A percentile compares a stretch with the other conserved stretches of the same genome.
Conservation (phyloP, 2,797 vertebrate genomes). For the Sebastes matsubarae region DNA sequence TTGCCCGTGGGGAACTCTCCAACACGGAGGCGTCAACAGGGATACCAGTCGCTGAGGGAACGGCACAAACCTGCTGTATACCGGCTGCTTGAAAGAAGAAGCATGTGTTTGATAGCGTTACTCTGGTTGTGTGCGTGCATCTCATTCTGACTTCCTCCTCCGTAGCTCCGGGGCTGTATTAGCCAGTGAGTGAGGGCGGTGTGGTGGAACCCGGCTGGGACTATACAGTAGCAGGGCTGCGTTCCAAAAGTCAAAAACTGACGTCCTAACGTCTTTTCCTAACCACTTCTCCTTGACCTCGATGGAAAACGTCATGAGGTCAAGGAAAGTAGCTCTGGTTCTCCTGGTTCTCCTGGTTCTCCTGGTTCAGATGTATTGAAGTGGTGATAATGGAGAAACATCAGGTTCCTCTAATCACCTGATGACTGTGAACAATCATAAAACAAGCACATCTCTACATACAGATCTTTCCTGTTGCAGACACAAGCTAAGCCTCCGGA, state of each 20-base stretch:
- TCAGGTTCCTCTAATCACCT: neutral
- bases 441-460: neutral
- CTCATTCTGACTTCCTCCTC: conserved; percentile 20
- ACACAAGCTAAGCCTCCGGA: neutral
- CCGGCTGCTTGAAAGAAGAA: conserved; percentile 32
- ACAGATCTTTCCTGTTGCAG: neutral
- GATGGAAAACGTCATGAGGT: too few species aligned
- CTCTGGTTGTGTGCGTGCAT: conserved; percentile 21
- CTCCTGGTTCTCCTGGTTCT: neutral
- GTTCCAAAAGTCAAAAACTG: too few species aligned
- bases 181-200: neutral
- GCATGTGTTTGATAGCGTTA: conserved; percentile 50
- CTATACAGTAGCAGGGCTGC: neutral
- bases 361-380: neutral
- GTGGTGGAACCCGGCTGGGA: neutral
- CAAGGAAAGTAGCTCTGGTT: neutral
- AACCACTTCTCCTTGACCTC: too few species aligned
- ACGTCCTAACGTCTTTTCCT: too few species aligned
- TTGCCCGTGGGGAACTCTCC: conserved; percentile 55
- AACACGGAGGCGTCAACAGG: conserved; percentile 46
- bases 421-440: too few species aligned
- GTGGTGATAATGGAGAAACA: neutral
- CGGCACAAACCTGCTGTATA: conserved; percentile 12
- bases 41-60: conserved; percentile 56
- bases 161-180: neutral